Evolutionary conservation across 2,888 invertebrate genomes (phyloP).

Genomic region (Abrostola tripartita): DNA sequence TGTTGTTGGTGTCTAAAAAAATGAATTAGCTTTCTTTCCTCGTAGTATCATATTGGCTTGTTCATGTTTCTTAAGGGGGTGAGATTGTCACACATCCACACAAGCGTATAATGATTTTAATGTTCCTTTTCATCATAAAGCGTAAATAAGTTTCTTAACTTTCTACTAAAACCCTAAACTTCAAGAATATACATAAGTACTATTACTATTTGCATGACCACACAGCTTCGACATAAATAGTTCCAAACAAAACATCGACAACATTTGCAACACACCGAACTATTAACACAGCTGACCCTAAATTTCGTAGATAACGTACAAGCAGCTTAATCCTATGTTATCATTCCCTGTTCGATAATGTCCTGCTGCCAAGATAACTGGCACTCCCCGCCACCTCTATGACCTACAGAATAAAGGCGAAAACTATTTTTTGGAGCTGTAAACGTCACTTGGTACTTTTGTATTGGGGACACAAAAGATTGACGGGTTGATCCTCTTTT

Average conservation of each 20-base stretch:
- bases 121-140: no score
- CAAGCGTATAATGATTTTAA: no score
- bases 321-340: constrained; percentile 75
- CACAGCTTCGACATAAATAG: constrained; percentile 15
- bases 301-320: constrained; percentile 70
- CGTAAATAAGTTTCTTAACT: no score
- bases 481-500: constrained; percentile 71
- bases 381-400: constrained; percentile 17
- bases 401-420: constrained; percentile 17
- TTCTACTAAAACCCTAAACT: background rate
- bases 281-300: constrained; percentile 58
- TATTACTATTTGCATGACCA: background rate
- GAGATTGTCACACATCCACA: no score
- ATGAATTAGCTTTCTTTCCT: no score
- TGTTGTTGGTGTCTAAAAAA: no score
- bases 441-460: constrained; percentile 52
- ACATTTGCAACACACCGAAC: constrained; percentile 44
- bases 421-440: constrained; percentile 46
- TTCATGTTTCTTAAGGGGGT: no score
- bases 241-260: constrained; percentile 22
- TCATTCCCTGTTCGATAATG: constrained; percentile 73
- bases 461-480: constrained; percentile 71
- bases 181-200: background rate
- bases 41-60: no score
- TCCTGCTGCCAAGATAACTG: constrained; percentile 55